A percentile compares a stretch with the other conserved stretches of the same genome.
Evolutionary conservation across 2,888 invertebrate species (phyloP).

Genomic region (Tubulanus polymorphus): DNA sequence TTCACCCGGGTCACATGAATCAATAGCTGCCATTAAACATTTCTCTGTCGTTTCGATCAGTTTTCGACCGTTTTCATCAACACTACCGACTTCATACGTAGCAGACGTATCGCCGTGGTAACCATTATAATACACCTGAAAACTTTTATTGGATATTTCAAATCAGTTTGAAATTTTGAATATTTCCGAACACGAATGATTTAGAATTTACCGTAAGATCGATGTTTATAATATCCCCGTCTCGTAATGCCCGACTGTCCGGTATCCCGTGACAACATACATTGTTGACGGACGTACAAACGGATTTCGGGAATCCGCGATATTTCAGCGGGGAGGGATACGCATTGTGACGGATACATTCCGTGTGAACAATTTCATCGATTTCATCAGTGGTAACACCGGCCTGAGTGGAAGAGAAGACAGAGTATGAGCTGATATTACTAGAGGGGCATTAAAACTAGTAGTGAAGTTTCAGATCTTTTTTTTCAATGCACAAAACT

Average conservation of each 20-base stretch:
- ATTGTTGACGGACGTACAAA: slow-evolving; percentile 88
- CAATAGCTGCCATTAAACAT: slow-evolving; percentile 64
- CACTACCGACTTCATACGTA: slow-evolving; percentile 79
- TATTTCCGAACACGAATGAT: not conserved
- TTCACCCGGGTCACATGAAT: slow-evolving; percentile 59
- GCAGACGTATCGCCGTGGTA: slow-evolving; percentile 90
- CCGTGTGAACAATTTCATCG: slow-evolving; percentile 70
- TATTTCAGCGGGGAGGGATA: slow-evolving; percentile 90
- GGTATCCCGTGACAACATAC: slow-evolving; percentile 92
- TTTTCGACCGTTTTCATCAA: slow-evolving; percentile 68
- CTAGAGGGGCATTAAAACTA: no score
- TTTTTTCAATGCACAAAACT: no score
- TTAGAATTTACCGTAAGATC: slow-evolving; percentile 75
- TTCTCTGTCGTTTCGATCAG: slow-evolving; percentile 69
- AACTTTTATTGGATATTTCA: no score
- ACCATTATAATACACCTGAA: slow-evolving; percentile 65
- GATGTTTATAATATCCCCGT: slow-evolving; percentile 87
- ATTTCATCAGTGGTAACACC: slow-evolving; percentile 82
- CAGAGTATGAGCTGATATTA: no score
- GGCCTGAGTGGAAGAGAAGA: slow-evolving; percentile 25
- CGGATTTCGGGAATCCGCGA: slow-evolving; percentile 78
- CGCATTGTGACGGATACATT: slow-evolving; percentile 67
- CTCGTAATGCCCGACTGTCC: slow-evolving; percentile 67
- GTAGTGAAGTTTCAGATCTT: no score
- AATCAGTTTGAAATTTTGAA: no score